Percentiles rank a stretch among this genome's conserved stretches.
phyloP scores from a whole-genome alignment of 2,113 vertebrate genomes.

The Propithecus coquereli region DNA sequence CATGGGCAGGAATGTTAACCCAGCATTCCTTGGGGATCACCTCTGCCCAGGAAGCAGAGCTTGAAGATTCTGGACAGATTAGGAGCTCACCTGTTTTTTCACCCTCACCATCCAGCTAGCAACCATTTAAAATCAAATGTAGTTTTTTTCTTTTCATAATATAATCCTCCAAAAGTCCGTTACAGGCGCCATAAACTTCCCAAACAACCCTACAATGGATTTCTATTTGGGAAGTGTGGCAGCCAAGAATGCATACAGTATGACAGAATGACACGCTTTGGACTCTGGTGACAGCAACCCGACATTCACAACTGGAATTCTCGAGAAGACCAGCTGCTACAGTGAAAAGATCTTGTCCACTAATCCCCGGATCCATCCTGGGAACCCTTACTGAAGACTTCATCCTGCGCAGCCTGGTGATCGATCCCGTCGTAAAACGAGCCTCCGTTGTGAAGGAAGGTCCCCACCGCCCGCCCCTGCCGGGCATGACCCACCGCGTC shows the following conservation, averaged over 20 bases:
- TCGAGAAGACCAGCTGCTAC: conserved; percentile 59
- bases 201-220: conserved; percentile 62
- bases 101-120: not conserved
- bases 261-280: conserved; percentile 76
- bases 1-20: not conserved
- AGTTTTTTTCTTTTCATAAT: conserved; percentile 42
- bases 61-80: not conserved
- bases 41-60: conserved; percentile 28
- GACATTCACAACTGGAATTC: conserved; percentile 71
- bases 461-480: conserved; percentile 95
- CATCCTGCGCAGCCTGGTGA: conserved; percentile 90
- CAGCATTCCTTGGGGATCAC: not conserved
- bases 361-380: conserved; percentile 92
- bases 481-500: conserved; percentile 97
- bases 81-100: not conserved
- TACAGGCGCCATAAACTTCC: conserved; percentile 65
- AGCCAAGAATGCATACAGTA: conserved; percentile 40
- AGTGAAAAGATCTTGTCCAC: conserved; percentile 58
- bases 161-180: conserved; percentile 19
- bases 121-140: not conserved
- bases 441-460: conserved; percentile 92
- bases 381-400: conserved; percentile 87
- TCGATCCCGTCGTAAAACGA: conserved; percentile 93
- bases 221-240: conserved; percentile 62
- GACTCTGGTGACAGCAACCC: conserved; percentile 71